Evolutionary conservation across 2,888 invertebrate genomes (phyloP), one percentile per base, ranked within the genome.

Genomic region (Drosophila mettleri): DNA sequence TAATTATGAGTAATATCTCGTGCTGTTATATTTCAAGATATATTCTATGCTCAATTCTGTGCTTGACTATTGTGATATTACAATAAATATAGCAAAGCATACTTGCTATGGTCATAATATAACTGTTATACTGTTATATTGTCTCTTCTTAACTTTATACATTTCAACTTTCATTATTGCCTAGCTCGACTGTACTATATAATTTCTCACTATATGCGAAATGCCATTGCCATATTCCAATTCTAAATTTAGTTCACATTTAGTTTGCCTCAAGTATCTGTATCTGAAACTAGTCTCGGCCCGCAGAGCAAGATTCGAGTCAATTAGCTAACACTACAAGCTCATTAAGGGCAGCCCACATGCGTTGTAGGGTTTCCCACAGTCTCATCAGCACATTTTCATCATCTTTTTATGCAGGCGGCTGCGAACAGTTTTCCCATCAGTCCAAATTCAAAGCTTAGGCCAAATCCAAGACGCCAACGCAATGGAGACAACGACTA

Each of bases 311-410:
- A 20, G 24, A 29, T 9, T 8, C 33, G 20, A 20, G 20, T 29
- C 41, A 41, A 63, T 66, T 49, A 41, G 48, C 57, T 34, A 57
- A 72, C 46, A 76, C 83, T 59, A 73, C 80, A 67, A 86, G 84
- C 87, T 83, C 81, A 82, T 88, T 88, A 83, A 61, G 74, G 88
- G 70, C 74, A 80, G 70, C 83, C 83, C 66, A 86, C 83, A 84
- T 74, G 84, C 48, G 20, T 77, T 58, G 62, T 84, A 78, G 65
- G 85, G 85, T 86, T 83, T 83, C 89, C 83, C 83, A 83, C 83
- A 83, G 87, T 80, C 71, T 80, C 81, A 80, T 71, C 66, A 36
- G 45, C 18, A 66, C 64, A 39, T 51, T 27, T 53, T 57, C 64
- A 67, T 60, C 58, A 60, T 62, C 46, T 18, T 29, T 31, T 49